Evolutionary conservation across 2,888 invertebrate species (phyloP).

Genomic region (Tyria jacobaeae): DNA sequence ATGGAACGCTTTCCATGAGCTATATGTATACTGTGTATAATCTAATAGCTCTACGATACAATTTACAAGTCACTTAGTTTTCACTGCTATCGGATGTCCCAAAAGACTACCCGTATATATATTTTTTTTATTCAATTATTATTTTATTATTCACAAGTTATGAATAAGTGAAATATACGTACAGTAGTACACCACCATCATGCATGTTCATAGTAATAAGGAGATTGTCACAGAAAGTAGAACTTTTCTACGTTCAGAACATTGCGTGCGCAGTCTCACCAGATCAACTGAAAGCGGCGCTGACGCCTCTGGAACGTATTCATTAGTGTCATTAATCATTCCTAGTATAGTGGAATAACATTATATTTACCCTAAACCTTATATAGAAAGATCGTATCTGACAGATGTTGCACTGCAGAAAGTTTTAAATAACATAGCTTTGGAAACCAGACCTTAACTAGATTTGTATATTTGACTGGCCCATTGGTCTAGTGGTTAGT

Average conservation of each 20-base stretch:
- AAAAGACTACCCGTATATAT: no score
- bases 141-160: no score
- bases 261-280: conserved; percentile 31
- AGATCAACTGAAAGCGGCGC: conserved; percentile 21
- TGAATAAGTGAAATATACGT: conserved; percentile 1
- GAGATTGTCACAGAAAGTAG: conserved; percentile 39
- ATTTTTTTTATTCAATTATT: no score
- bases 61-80: no score
- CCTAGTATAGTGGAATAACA: conserved; percentile 38
- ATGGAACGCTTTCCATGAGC: no score
- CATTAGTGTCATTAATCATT: conserved; percentile 62
- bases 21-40: no score
- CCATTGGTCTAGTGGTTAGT: no score
- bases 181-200: conserved; percentile 21
- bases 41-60: no score
- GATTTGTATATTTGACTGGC: no score
- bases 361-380: conserved; percentile 41
- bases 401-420: conserved; percentile 22
- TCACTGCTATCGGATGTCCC: no score
- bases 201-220: conserved; percentile 28
- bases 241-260: conserved; percentile 17
- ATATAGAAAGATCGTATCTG: conserved; percentile 45
- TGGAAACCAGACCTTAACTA: no score
- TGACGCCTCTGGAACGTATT: conserved; percentile 44
- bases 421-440: background rate